phyloP scores from a whole-genome alignment of 2,888 invertebrate genomes.

The Lucinisca nassula region DNA sequence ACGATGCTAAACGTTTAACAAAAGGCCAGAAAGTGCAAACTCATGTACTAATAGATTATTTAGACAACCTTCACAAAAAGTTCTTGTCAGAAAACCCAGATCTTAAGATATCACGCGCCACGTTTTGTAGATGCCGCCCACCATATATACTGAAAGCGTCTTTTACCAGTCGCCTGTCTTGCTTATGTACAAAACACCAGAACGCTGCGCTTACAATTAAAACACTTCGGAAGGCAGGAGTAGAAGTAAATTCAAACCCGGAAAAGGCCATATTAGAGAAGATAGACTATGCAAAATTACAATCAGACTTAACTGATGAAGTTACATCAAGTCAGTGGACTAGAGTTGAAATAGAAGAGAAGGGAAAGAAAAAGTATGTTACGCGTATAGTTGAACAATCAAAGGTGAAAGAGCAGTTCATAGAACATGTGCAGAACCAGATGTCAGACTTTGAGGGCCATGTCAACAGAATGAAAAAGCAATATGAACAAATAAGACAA shows the following conservation, averaged over 20 bases:
- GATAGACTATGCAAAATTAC: not conserved
- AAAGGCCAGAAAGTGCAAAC: slow-evolving; percentile 34
- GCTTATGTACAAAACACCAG: slow-evolving; percentile 57
- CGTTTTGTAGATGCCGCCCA: slow-evolving; percentile 47
- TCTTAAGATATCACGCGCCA: slow-evolving; percentile 37
- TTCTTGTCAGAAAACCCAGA: slow-evolving; percentile 51
- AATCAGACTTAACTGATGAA: slow-evolving; percentile 19
- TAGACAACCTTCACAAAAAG: slow-evolving; percentile 37
- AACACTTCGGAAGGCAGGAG: slow-evolving; percentile 20
- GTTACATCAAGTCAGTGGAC: slow-evolving; percentile 39
- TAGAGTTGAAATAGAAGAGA: slow-evolving; percentile 44
- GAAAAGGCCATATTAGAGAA: slow-evolving; percentile 14
- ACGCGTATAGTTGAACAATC: slow-evolving; percentile 41
- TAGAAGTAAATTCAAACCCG: slow-evolving; percentile 27
- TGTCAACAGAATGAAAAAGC: slow-evolving; percentile 48
- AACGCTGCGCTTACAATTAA: slow-evolving; percentile 49
- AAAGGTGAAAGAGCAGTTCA: slow-evolving; percentile 23
- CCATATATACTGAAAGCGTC: slow-evolving; percentile 33
- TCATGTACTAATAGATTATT: slow-evolving; percentile 39
- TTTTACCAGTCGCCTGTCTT: slow-evolving; percentile 31
- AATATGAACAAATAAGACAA: slow-evolving; percentile 50
- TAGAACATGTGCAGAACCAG: slow-evolving; percentile 31
- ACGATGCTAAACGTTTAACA: slow-evolving; percentile 30
- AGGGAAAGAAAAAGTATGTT: slow-evolving; percentile 36
- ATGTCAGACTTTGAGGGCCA: slow-evolving; percentile 56